Conservation (phyloP, 2,113 vertebrate species). For the Mohoua ochrocephala region DNA sequence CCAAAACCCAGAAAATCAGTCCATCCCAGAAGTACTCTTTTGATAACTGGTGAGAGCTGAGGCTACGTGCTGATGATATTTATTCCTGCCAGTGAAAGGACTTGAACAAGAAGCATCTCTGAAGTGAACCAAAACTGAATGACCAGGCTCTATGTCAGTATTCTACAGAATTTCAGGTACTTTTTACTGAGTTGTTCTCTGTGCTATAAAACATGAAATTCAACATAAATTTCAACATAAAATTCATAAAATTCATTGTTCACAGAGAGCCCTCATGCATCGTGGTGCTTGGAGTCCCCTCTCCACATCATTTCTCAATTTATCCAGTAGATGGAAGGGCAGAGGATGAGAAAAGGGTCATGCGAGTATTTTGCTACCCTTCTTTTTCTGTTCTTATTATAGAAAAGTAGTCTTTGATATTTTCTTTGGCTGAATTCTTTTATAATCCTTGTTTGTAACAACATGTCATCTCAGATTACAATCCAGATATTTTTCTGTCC, state of each 20-base stretch:
- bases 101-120: not conserved
- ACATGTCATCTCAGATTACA: not conserved
- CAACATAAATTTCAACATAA: no score
- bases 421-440: not conserved
- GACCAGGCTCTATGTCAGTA: no score
- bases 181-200: not conserved
- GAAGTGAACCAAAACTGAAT: not conserved
- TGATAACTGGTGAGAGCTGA: not conserved
- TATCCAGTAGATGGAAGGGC: not conserved
- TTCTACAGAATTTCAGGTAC: not conserved
- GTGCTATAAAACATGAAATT: not conserved
- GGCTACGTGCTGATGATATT: not conserved
- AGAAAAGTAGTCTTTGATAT: not conserved
- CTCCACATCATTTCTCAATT: not conserved
- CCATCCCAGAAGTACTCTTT: not conserved
- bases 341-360: not conserved
- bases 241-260: no score
- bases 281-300: not conserved
- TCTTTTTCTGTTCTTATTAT: not conserved
- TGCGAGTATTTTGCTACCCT: not conserved
- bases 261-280: not conserved
- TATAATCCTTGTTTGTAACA: not conserved
- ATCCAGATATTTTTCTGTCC: not conserved
- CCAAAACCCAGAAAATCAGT: not conserved
- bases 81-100: not conserved